These are phyloP conservation scores for Cacajao melanocephalus DNA, from an alignment of 2,797 vertebrate genomes.

Conservation along the genomic window DNA sequence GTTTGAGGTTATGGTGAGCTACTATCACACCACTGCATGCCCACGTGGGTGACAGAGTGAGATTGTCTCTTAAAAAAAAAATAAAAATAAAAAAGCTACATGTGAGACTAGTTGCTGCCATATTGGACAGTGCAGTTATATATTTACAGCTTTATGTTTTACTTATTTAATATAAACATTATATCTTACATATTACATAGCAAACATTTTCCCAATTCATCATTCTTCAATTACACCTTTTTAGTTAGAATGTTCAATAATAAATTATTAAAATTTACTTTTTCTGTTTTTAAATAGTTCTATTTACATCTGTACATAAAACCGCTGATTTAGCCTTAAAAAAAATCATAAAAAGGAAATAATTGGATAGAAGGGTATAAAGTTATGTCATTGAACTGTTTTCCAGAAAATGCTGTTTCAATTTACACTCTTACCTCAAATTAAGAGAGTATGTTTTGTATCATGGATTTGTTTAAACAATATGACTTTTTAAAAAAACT, in stretches of 20 bases:
- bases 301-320: background rate
- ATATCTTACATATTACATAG: background rate
- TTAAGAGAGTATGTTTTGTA: background rate
- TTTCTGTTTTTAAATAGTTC: background rate
- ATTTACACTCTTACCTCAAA: background rate
- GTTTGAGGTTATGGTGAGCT: too few relatives aligned
- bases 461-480: background rate
- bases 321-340: background rate
- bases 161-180: background rate
- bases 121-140: background rate
- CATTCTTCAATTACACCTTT: conserved; percentile 9
- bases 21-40: too few relatives aligned
- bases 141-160: background rate
- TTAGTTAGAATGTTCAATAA: background rate
- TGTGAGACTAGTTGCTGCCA: background rate
- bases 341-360: background rate
- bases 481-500: background rate
- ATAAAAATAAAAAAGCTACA: background rate
- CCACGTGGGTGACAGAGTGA: too few relatives aligned
- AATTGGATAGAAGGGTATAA: background rate
- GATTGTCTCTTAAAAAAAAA: too few relatives aligned
- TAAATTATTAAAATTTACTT: background rate
- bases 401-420: background rate
- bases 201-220: conserved; percentile 8
- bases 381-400: background rate